Conservation (phyloP, 2,888 invertebrate genomes). For the Cheilosia soror region DNA sequence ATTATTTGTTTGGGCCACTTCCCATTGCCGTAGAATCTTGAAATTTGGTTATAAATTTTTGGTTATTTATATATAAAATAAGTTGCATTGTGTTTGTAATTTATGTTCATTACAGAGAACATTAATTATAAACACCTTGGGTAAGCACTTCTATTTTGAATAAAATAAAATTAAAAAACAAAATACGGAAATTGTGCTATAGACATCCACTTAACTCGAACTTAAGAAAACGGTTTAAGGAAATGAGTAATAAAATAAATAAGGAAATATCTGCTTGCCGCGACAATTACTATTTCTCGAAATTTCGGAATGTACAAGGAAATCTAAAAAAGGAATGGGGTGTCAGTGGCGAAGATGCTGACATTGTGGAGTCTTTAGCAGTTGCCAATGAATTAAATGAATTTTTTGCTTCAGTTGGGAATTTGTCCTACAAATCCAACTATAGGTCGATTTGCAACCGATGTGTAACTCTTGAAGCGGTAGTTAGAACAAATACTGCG, state of each 20-base stretch:
- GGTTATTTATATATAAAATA: too few species aligned
- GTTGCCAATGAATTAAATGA: neutral
- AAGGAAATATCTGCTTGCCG: neutral
- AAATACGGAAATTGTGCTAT: neutral
- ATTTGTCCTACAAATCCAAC: neutral
- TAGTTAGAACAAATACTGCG: neutral
- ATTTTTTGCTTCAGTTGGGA: slow-evolving; percentile 2
- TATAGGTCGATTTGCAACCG: neutral
- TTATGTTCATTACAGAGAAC: too few species aligned
- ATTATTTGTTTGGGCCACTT: too few species aligned
- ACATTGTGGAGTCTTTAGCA: neutral
- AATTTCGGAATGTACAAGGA: neutral
- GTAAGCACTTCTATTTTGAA: neutral
- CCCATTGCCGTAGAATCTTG: too few species aligned
- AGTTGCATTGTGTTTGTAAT: too few species aligned
- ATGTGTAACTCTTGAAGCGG: neutral
- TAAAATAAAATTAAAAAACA: neutral
- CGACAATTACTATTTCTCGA: neutral
- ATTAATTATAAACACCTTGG: too few species aligned
- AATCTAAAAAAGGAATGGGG: slow-evolving; percentile 2
- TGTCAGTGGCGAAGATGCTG: neutral
- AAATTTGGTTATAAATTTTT: too few species aligned
- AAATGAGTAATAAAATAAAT: neutral
- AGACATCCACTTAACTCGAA: neutral
- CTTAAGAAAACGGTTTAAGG: neutral